Evolutionary conservation across 2,888 invertebrate species (phyloP).

Genomic region (Busseola fusca): DNA sequence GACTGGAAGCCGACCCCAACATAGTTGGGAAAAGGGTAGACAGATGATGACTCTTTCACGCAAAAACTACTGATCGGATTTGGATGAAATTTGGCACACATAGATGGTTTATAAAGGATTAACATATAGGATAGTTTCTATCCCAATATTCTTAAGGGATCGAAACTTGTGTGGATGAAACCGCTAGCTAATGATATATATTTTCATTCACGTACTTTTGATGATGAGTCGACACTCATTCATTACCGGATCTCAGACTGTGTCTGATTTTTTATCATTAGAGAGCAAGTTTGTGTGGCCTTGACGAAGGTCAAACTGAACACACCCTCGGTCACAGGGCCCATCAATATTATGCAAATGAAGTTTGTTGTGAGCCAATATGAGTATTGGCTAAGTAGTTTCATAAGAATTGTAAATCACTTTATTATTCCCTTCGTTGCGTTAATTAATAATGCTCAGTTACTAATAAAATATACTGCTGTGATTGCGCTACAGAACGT

Average conservation of each 20-base stretch:
- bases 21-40: too few relatives aligned
- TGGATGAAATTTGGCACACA: too few relatives aligned
- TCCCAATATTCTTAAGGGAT: too few relatives aligned
- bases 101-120: too few relatives aligned
- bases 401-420: neutral
- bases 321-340: conserved; percentile 42
- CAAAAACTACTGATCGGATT: too few relatives aligned
- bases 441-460: conserved; percentile 8
- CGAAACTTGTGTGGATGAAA: too few relatives aligned
- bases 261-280: conserved; percentile 23
- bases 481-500: neutral
- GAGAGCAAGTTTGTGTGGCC: conserved; percentile 29
- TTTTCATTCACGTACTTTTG: neutral
- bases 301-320: conserved; percentile 53
- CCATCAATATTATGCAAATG: conserved; percentile 7
- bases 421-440: conserved; percentile 12
- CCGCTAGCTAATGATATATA: neutral
- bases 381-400: neutral
- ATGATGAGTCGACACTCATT: too few relatives aligned
- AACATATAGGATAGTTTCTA: too few relatives aligned
- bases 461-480: conserved; percentile 1
- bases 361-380: neutral
- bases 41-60: too few relatives aligned
- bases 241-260: too few relatives aligned
- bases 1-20: too few relatives aligned